Percentiles rank a stretch among this genome's conserved stretches.
Conservation (phyloP, 2,113 vertebrate species). For the Delphinus delphis region DNA sequence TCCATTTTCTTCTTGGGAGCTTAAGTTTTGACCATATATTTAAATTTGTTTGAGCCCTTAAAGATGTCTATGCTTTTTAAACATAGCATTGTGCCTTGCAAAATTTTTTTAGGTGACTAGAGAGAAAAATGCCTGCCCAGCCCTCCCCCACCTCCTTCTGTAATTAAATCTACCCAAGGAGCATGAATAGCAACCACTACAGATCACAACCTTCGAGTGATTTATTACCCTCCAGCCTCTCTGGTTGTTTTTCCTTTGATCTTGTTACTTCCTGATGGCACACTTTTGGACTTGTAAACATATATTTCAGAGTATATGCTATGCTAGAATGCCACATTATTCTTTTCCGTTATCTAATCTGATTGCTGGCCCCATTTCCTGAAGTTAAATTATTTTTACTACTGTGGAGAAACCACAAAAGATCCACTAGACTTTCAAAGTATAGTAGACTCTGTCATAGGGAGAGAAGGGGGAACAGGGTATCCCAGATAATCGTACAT, state of each 20-base stretch:
- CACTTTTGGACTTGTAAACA: neutral
- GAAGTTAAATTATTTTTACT: slow-evolving; percentile 20
- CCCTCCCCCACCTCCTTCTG: neutral
- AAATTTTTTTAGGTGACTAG: neutral
- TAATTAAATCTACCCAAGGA: neutral
- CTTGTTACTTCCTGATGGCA: neutral
- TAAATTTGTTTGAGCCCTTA: neutral
- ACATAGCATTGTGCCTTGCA: neutral
- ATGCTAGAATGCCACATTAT: neutral
- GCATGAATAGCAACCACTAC: neutral
- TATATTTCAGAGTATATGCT: neutral
- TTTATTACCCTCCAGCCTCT: neutral
- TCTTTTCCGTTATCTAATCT: neutral
- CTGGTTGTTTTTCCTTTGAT: neutral
- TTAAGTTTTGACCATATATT: neutral
- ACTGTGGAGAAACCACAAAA: neutral
- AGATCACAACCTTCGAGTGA: neutral
- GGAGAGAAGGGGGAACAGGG: neutral
- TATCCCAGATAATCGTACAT: neutral
- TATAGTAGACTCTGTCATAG: neutral
- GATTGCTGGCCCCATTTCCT: neutral
- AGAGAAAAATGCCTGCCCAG: neutral
- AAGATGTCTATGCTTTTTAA: neutral
- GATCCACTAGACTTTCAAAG: neutral
- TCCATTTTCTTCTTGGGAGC: neutral